Base-by-base conservation (phyloP, 1,140 invertebrate genomes). In the Trinorchestia longiramus region DNA sequence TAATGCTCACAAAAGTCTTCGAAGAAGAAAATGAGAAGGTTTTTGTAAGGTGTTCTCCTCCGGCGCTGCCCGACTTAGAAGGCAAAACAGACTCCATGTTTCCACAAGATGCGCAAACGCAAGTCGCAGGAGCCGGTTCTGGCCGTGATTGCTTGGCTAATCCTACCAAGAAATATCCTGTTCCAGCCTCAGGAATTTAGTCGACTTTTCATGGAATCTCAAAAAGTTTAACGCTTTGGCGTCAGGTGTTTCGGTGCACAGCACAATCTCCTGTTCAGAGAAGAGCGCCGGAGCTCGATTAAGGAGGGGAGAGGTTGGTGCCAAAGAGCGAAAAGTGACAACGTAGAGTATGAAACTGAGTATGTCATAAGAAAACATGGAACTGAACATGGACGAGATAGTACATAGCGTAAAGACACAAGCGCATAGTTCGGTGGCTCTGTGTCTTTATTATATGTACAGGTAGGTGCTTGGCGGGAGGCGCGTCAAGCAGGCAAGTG, bases 161-260 rank as follows among this genome's bases (percentile, higher is more conserved):
- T 90, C n/a, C 41, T 4, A 28, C 88, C 43, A 11, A 90, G 43
- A 90, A 90, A 90, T 90, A 90, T 90, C 88, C 41, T 41, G 88
- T 41, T 36, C 43, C 23, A 90, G 88, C 88, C 43, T 43, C n/a
- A 90, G 88, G 88, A 90, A 90, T 90, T 90, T 90, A 43, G 88
- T 90, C 28, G 41, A 90, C 41, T 90, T 90, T 90, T 90, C 88
- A 42, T 41, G 88, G 88, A 90, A 90, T 90, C 88, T 90, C 28
- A 43, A 90, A 90, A 90, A 90, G n/a, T 41, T 43, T 8, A 41
- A 17, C 88, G 43, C 62, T 90, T 90, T 28, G 88, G 41, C 88
- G 88, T 43, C 36, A 90, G 88, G 41, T 28, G 41, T 90, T 90
- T 90, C 4, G 28, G 88, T 42, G 43, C 88, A 42, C 88, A 90